Evolutionary conservation across 2,797 vertebrate species (phyloP), one percentile per base, ranked within the genome.

Genomic region (Chaetodon trifasciatus): DNA sequence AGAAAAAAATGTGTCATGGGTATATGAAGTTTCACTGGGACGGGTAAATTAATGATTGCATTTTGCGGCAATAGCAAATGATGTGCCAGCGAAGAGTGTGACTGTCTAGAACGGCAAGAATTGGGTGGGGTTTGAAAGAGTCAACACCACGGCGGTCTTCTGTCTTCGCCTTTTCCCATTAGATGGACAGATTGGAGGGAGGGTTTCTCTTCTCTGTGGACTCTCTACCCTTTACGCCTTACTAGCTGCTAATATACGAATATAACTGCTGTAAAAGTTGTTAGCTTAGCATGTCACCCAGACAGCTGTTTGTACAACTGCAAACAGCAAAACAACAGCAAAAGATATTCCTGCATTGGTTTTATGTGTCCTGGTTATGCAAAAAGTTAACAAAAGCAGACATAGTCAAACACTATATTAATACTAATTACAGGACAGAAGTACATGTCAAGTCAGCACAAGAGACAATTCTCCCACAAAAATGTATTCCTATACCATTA

Each of bases 31-130:
- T 93, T 93, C 82, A 90, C 81, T 83, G 81, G 90, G 88, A 88
- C 92, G 74, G 81, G 79, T 86, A 89, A 94, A 93, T 93, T 87
- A 94, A 94, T 92, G 92, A 93, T 91, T 82, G 76, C 89, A 84
- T 93, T 44, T 93, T 87, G 88, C 50, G 50, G 88, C 86, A 88
- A 86, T 80, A 81, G 89, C 76, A 85, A 92, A 92, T 91, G 81
- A 89, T 84, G 85, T 86, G 79, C 74, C 85, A 90, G 50, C 39
- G 55, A 69, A 68, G 78, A 84, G 83, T 85, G 88, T 82, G 81
- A 79, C 77, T 84, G 88, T 90, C 87, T 90, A 86, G 81, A 81
- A 81, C 65, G 79, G n/a, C 63, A 64, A 68, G 72, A 71, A 77
- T 19, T 68, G 70, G 81, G 68, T 68, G 71, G 56, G 78, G 81